Base-by-base conservation (phyloP, 2,888 invertebrate genomes). In the Coleophora flavipennella region DNA sequence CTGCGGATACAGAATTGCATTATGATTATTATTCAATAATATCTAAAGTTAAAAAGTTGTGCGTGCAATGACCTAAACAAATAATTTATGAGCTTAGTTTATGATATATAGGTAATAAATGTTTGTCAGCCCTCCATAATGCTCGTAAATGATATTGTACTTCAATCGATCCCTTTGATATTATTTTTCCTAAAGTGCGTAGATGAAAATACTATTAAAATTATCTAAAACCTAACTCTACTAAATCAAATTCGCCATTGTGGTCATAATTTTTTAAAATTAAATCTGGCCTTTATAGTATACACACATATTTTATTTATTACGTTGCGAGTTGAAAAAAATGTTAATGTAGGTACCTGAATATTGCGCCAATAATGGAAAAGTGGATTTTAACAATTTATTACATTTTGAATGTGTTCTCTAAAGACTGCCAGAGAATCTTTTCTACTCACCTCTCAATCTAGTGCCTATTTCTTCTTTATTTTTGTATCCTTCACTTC, bases 271-370 rank as follows among this genome's bases (percentile, higher is more conserved):
- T n/a, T n/a, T n/a, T n/a, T n/a, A n/a, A n/a, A n/a, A n/a, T n/a
- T n/a, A n/a, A n/a, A n/a, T n/a, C 20, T 20, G 20, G 6, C 6
- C 20, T 20, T 20, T 20, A 4, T 4, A 20, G 20, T 20, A 20
- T 67, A 65, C 56, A 58, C 60, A 62, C 55, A 60, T 29, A n/a
- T n/a, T n/a, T n/a, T n/a, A n/a, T n/a, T n/a, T n/a, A 61, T 67
- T 59, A 50, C 67, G 68, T 67, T 69, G 58, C 57, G 56, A 66
- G 61, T 70, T 66, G 55, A 62, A 55, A 58, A 51, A 67, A 69
- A 67, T 54, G 69, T 39, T 64, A n/a, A n/a, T n/a, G n/a, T 59
- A 68, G 66, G 80, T 81, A 81, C 83, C 79, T 81, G 78, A 71
- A 44, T 58, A 63, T 75, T 79, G 73, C 73, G 67, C 73, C 75